Conservation (phyloP, 2,113 vertebrate genomes). For the Syrmaticus mikado region DNA sequence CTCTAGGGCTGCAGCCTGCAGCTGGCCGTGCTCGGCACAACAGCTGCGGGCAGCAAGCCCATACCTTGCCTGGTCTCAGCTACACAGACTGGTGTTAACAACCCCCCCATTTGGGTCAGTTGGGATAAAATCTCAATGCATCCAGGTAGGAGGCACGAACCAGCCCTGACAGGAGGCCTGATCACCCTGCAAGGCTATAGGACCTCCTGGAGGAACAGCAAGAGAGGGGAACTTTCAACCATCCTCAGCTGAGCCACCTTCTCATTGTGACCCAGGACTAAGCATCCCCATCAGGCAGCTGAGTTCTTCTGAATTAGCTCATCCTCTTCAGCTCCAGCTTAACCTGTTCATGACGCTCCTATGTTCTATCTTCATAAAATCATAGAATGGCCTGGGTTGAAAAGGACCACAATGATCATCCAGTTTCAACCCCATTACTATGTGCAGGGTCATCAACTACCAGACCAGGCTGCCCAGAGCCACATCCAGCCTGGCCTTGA, state of each 20-base stretch:
- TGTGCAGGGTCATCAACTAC: too few species aligned
- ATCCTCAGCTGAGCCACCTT: neutral
- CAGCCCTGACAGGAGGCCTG: neutral
- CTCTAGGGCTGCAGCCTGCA: neutral
- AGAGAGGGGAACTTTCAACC: neutral
- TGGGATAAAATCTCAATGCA: neutral
- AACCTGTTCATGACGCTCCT: neutral
- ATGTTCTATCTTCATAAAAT: neutral
- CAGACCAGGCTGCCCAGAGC: too few species aligned
- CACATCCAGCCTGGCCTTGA: too few species aligned
- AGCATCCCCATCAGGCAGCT: neutral
- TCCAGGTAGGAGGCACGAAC: rapidly evolving
- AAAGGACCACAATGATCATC: too few species aligned
- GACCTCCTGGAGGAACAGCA: neutral
- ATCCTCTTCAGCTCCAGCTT: neutral
- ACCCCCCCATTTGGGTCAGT: neutral
- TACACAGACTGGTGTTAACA: neutral
- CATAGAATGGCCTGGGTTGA: too few species aligned
- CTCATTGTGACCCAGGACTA: too few species aligned
- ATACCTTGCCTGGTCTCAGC: neutral
- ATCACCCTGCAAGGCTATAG: neutral
- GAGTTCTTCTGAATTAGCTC: neutral
- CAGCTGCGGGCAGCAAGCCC: rapidly evolving
- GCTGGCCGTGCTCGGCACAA: neutral
- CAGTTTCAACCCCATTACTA: too few species aligned